Conservation (phyloP, 2,888 invertebrate genomes). For the Nomada fucata region DNA sequence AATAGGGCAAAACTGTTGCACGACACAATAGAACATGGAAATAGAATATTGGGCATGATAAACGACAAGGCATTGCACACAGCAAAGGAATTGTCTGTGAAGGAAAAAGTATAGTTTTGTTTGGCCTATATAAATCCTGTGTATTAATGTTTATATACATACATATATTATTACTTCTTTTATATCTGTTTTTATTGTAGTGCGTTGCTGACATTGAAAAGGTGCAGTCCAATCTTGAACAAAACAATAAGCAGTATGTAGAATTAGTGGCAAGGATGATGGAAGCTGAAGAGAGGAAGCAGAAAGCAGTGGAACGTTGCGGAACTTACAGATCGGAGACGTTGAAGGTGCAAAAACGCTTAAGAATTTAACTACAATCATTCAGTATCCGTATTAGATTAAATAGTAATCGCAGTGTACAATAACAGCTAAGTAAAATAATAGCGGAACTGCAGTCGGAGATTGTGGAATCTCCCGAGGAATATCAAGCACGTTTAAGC, state of each 20-base stretch:
- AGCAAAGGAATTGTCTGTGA: conserved; percentile 55
- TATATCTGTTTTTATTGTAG: conserved; percentile 45
- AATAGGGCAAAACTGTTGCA: conserved; percentile 45
- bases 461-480: conserved; percentile 73
- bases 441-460: conserved; percentile 67
- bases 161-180: background rate
- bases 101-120: conserved; percentile 62
- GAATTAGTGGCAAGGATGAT: conserved; percentile 42
- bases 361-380: background rate
- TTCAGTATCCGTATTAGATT: background rate
- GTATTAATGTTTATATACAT: background rate
- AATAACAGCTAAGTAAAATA: conserved; percentile 43
- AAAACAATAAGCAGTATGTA: conserved; percentile 38
- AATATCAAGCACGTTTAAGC: conserved; percentile 57
- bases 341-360: conserved; percentile 57
- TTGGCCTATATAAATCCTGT: background rate
- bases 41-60: conserved; percentile 44
- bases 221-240: conserved; percentile 33
- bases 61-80: conserved; percentile 61
- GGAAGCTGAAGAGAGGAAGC: conserved; percentile 53
- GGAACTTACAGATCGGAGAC: conserved; percentile 52
- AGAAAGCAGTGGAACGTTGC: conserved; percentile 39
- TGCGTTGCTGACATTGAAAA: conserved; percentile 58
- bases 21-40: conserved; percentile 47
- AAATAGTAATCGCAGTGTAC: background rate